Percentiles rank a stretch among this genome's conserved stretches.
Conservation (phyloP, 2,888 invertebrate species). For the Gasteruption jaculator region DNA sequence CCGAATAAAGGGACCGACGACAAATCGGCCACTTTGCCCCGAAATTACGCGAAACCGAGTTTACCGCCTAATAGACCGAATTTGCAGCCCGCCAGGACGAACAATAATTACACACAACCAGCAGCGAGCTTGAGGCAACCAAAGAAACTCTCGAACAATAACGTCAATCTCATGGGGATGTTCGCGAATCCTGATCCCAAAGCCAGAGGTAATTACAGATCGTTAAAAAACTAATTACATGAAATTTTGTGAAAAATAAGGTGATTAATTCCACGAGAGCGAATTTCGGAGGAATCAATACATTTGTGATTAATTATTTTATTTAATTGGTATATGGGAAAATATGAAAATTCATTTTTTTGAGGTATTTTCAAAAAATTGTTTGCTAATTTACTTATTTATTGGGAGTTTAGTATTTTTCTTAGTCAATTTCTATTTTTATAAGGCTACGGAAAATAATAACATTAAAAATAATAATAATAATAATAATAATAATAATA, state of each 20-base stretch:
- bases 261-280: too few relatives aligned
- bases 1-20: too few relatives aligned
- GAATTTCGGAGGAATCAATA: too few relatives aligned
- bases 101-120: conserved; percentile 2
- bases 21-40: neutral
- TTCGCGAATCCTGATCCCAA: conserved; percentile 32
- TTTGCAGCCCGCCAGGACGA: conserved; percentile 19
- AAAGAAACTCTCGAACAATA: conserved; percentile 28
- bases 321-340: neutral
- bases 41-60: conserved; percentile 24
- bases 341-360: too few relatives aligned
- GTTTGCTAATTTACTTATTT: too few relatives aligned
- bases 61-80: conserved; percentile 30
- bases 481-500: too few relatives aligned
- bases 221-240: neutral
- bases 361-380: too few relatives aligned
- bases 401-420: too few relatives aligned
- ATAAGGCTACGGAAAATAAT: too few relatives aligned
- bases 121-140: conserved; percentile 21
- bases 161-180: conserved; percentile 36
- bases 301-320: too few relatives aligned
- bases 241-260: neutral
- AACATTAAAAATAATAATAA: too few relatives aligned
- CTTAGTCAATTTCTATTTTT: too few relatives aligned
- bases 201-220: conserved; percentile 26